These are phyloP conservation scores for Sinotaia quadrata DNA, from an alignment of 2,888 invertebrate genomes.

Conservation along the genomic window DNA sequence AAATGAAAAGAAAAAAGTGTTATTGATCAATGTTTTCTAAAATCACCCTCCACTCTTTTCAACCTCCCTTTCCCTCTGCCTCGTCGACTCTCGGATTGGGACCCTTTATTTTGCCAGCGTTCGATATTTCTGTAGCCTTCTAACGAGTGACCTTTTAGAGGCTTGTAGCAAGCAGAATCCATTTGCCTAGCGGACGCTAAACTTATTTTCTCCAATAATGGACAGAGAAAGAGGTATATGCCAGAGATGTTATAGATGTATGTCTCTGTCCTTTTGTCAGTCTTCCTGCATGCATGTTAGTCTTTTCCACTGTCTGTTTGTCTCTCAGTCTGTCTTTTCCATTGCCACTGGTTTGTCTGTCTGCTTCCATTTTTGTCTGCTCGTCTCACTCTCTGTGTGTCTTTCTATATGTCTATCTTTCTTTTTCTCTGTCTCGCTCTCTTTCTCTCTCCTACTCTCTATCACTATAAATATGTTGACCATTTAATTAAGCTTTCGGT, in stretches of 20 bases:
- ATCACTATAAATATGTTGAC: too few relatives aligned
- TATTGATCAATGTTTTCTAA: too few relatives aligned
- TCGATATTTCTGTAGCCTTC: too few relatives aligned
- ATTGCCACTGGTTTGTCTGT: neutral
- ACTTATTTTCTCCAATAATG: neutral
- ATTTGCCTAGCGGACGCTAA: too few relatives aligned
- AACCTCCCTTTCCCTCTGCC: too few relatives aligned
- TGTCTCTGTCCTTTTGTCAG: neutral
- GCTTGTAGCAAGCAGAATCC: too few relatives aligned
- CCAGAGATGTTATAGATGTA: neutral
- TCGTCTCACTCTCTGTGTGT: neutral
- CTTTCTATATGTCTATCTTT: neutral
- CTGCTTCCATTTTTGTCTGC: neutral
- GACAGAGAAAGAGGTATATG: neutral
- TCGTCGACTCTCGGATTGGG: too few relatives aligned
- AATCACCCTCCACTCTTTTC: too few relatives aligned
- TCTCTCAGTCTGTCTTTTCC: neutral
- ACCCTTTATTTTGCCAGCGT: too few relatives aligned
- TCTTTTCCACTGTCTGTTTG: slow-evolving; percentile 2
- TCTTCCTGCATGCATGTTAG: slow-evolving; percentile 1
- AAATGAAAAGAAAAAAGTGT: too few relatives aligned
- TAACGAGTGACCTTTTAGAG: too few relatives aligned
- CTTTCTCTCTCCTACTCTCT: neutral
- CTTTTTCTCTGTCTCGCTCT: slow-evolving; percentile 1
- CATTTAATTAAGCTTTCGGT: too few relatives aligned